A percentile compares a stretch with the other conserved stretches of the same genome.
These are phyloP conservation scores for Alauda arvensis DNA, from an alignment of 2,797 vertebrate genomes.

Conservation along the genomic window DNA sequence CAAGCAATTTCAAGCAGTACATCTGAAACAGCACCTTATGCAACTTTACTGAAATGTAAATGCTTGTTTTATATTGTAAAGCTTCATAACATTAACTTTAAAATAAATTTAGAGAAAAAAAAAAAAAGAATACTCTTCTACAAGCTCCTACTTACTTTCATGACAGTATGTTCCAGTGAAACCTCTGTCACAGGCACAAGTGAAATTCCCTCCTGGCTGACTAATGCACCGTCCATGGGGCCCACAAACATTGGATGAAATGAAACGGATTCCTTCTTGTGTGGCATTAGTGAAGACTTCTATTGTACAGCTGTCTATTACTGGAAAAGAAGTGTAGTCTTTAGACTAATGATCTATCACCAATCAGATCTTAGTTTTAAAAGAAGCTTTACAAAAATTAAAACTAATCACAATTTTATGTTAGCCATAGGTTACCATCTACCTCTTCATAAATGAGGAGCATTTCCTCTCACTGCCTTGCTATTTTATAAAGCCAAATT, in stretches of 20 bases:
- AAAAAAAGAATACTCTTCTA: neutral
- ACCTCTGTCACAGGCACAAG: conserved; percentile 88
- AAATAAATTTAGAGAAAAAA: neutral
- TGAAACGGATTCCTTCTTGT: conserved; percentile 74
- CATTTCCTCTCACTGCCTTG: neutral
- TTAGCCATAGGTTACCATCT: neutral
- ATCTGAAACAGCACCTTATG: neutral
- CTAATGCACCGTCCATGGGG: conserved; percentile 90
- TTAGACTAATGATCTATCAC: neutral
- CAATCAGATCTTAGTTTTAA: neutral
- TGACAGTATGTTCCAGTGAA: conserved; percentile 95
- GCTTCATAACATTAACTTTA: neutral
- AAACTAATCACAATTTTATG: neutral
- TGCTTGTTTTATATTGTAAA: neutral
- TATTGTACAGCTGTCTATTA: conserved; percentile 91
- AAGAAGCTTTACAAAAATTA: neutral
- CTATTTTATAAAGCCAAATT: neutral
- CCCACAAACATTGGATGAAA: conserved; percentile 88
- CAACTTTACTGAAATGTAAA: neutral
- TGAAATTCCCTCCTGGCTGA: conserved; percentile 90
- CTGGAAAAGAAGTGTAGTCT: conserved; percentile 59
- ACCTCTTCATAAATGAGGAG: neutral
- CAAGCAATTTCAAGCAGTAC: neutral
- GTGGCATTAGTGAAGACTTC: conserved; percentile 81
- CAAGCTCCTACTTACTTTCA: conserved; percentile 84